Evolutionary conservation across 2,888 invertebrate species (phyloP).

Genomic region (Crocallis elinguaria): DNA sequence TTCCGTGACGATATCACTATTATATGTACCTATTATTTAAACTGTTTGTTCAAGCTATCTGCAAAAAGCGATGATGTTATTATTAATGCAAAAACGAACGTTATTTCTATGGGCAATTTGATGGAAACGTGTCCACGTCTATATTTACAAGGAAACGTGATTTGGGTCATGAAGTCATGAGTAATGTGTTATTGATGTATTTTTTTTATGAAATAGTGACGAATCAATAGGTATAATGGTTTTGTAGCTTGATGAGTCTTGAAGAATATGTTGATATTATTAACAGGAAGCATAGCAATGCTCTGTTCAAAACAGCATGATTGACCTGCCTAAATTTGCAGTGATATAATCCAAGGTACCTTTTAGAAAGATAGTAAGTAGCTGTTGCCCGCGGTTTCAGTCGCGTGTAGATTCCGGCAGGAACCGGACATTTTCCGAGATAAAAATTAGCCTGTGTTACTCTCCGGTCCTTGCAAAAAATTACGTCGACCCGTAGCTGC

Average conservation of each 20-base stretch:
- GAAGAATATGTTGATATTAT: not conserved
- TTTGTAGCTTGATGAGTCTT: not conserved
- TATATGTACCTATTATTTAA: not conserved
- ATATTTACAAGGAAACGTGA: conserved; percentile 25
- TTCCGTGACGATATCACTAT: not conserved
- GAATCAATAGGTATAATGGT: conserved; percentile 11
- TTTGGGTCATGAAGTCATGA: conserved; percentile 25
- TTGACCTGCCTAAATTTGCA: too few relatives aligned
- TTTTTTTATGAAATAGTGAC: conserved; percentile 35
- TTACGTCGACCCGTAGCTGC: too few relatives aligned
- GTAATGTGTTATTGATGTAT: conserved; percentile 34
- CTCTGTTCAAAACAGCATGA: too few relatives aligned
- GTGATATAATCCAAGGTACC: too few relatives aligned
- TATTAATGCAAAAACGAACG: not conserved
- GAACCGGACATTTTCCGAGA: too few relatives aligned
- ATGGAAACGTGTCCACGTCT: conserved; percentile 21
- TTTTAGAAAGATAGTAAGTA: too few relatives aligned
- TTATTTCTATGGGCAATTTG: not conserved
- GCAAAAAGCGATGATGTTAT: not conserved
- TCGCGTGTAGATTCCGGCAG: too few relatives aligned
- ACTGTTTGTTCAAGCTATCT: not conserved
- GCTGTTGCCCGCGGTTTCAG: too few relatives aligned
- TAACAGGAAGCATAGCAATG: too few relatives aligned
- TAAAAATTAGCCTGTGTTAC: too few relatives aligned
- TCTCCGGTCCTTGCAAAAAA: too few relatives aligned